phyloP scores from a whole-genome alignment of 2,888 invertebrate species.

The Drosophila cracens region DNA sequence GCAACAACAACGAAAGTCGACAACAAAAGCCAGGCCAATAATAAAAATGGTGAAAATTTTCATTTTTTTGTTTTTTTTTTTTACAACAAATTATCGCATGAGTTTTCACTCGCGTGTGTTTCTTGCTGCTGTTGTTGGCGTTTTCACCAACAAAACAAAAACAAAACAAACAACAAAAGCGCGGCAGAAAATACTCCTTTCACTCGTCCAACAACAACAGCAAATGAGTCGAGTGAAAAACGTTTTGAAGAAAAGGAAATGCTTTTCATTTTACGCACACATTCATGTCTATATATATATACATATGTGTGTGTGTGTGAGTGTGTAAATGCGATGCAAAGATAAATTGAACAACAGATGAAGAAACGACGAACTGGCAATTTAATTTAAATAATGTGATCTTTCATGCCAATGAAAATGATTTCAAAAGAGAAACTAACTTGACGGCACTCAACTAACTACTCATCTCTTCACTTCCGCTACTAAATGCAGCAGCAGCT shows the following conservation, averaged over 20 bases:
- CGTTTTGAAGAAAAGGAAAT: slow-evolving; percentile 75
- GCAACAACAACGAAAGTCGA: slow-evolving; percentile 45
- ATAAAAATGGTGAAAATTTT: slow-evolving; percentile 79
- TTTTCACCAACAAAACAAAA: slow-evolving; percentile 68
- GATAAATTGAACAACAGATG: slow-evolving; percentile 57
- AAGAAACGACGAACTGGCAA: slow-evolving; percentile 58
- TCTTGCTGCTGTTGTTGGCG: slow-evolving; percentile 46
- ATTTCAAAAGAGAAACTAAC: slow-evolving; percentile 76
- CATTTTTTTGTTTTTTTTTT: slow-evolving; percentile 43
- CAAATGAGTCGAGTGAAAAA: slow-evolving; percentile 67
- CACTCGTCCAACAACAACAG: slow-evolving; percentile 64
- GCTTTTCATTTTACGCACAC: slow-evolving; percentile 70
- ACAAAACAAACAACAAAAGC: slow-evolving; percentile 41
- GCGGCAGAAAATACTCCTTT: slow-evolving; percentile 67
- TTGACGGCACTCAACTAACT: slow-evolving; percentile 33
- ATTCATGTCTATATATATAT: slow-evolving; percentile 6
- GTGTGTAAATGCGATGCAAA: slow-evolving; percentile 52
- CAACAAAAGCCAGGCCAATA: slow-evolving; percentile 62
- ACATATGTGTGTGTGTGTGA: background rate
- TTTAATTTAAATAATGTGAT: slow-evolving; percentile 83
- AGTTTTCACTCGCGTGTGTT: slow-evolving; percentile 71
- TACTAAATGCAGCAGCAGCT: slow-evolving; percentile 59
- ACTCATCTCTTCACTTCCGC: slow-evolving; percentile 66
- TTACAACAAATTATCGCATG: slow-evolving; percentile 81
- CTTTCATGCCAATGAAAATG: slow-evolving; percentile 79